Base-by-base conservation (phyloP, 2,888 invertebrate genomes). In the Pseudoips prasinana region DNA sequence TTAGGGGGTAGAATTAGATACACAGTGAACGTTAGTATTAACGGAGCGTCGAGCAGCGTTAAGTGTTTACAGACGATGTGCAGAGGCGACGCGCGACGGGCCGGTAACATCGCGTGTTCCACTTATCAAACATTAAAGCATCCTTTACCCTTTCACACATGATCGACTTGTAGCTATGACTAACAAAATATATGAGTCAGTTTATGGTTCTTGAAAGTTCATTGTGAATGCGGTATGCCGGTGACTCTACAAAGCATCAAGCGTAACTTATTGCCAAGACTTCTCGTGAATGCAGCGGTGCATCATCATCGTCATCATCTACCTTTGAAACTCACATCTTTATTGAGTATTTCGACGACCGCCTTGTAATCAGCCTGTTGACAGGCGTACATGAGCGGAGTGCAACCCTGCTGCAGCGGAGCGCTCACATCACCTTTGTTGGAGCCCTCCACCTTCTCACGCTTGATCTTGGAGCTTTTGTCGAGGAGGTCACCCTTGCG, bases 311-410 rank as follows among this genome's bases (percentile, higher is more conserved):
- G n/a, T n/a, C n/a, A n/a, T n/a, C 30, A 22, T 10, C 22, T 25
- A 22, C 23, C n/a, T 26, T 24, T 34, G 34, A 2, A 55, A 90
- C 91, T 90, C 90, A 95, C 95, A 91, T 95, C 94, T 68, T 92
- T 93, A 64, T 92, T 92, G 58, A 96, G 90, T 57, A 94, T 91
- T 58, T 92, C 92, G 55, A 94, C 90, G 51, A 96, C 95, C 54
- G 92, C 91, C 49, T 92, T 91, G 74, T 94, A 93, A 85, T 95
- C 93, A 30, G 94, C 95, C 75, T 96, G 96, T 82, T 96, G 96
- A 73, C 96, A 96, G 64, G 96, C 96, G 87, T 96, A 95, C 96
- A 97, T 96, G 69, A 97, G 92, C 59, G 93, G 92, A 49, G 96
- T 94, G 78, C 96, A 95, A 64, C 96, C 95, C 66, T 90, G 90